These are phyloP conservation scores for Hetaerina americana DNA, from an alignment of 1,140 invertebrate genomes.

Conservation along the genomic window DNA sequence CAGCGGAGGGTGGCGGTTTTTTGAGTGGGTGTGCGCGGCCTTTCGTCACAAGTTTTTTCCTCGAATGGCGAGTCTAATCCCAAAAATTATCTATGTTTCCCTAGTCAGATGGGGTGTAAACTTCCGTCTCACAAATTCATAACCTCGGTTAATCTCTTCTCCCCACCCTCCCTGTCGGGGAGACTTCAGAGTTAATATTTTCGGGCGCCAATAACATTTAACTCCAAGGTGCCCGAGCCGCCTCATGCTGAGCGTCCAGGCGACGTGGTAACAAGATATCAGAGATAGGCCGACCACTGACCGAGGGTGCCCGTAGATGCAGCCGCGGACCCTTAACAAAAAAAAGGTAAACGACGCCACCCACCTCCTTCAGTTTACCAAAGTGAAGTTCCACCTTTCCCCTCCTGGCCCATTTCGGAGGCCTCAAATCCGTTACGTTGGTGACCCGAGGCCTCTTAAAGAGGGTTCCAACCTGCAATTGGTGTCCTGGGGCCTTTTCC, in stretches of 20 bases:
- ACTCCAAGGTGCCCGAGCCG: not conserved
- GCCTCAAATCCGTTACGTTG: not conserved
- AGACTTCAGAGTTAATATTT: not conserved
- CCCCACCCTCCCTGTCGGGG: not conserved
- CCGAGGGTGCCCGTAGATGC: not conserved
- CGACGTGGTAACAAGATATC: not conserved
- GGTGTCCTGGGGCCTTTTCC: not conserved
- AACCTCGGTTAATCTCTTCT: no score
- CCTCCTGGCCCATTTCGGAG: no score
- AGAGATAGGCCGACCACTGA: not conserved
- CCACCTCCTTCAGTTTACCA: no score
- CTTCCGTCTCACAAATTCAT: no score
- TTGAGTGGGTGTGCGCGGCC: no score
- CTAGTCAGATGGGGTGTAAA: no score
- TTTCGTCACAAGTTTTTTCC: no score
- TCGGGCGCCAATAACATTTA: not conserved
- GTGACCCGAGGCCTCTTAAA: not conserved
- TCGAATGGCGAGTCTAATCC: no score
- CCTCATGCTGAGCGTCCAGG: not conserved
- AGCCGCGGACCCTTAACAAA: not conserved
- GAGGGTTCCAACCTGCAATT: not conserved
- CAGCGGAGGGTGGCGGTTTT: no score
- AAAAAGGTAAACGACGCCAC: no score
- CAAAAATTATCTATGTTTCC: no score
- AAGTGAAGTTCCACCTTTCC: no score